Conservation (phyloP, 1,140 invertebrate species). For the Penaeus indicus region DNA sequence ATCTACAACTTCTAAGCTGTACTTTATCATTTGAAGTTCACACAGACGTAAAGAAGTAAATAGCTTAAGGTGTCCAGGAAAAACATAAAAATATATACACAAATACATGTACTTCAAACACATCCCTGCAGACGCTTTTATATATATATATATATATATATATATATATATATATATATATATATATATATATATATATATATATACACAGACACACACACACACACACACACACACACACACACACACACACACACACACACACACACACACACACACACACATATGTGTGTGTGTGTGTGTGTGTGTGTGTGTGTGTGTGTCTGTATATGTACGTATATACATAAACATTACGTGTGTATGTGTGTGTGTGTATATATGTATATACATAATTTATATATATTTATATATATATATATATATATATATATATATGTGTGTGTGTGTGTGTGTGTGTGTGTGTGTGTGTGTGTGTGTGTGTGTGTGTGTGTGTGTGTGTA, state of each 20-base stretch:
- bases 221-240: background rate
- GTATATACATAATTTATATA: slow-evolving; percentile 12
- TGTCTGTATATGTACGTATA: no score
- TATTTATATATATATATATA: slow-evolving; percentile 3
- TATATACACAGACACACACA: background rate
- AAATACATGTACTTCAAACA: background rate
- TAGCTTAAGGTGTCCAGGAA: no score
- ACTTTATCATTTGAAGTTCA: no score
- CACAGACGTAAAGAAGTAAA: no score
- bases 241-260: background rate
- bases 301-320: background rate
- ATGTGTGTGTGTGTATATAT: slow-evolving; percentile 3
- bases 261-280: background rate
- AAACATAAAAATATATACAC: background rate
- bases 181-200: background rate
- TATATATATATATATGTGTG: background rate
- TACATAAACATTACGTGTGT: background rate
- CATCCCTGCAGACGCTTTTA: background rate
- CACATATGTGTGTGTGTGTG: background rate
- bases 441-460: background rate
- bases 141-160: background rate
- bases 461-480: background rate
- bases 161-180: background rate
- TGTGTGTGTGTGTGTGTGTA: background rate
- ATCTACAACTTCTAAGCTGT: no score